Percentiles rank a stretch among this genome's conserved stretches.
phyloP scores from a whole-genome alignment of 2,888 invertebrate species.

The Tipula vernalis region DNA sequence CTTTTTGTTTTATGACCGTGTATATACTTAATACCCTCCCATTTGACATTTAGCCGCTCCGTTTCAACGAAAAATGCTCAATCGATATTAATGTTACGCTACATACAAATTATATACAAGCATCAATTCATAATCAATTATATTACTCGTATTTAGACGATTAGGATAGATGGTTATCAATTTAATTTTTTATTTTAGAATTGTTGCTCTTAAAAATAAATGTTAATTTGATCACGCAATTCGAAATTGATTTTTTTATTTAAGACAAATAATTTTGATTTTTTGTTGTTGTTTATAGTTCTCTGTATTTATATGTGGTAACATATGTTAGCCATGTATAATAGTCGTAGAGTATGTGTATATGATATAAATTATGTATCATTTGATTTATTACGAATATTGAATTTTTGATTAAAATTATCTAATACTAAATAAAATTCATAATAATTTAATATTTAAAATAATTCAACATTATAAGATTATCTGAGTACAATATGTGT shows the following conservation, averaged over 20 bases:
- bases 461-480: neutral
- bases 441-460: neutral
- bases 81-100: neutral
- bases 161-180: neutral
- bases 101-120: neutral
- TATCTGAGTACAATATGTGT: too few relatives aligned
- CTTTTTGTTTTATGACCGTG: neutral
- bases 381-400: neutral
- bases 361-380: neutral
- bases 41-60: neutral
- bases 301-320: neutral
- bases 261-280: neutral
- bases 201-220: neutral
- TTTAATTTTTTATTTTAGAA: neutral
- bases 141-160: neutral
- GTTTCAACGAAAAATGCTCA: neutral
- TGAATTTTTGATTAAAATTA: neutral
- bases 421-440: neutral
- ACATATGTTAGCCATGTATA: neutral
- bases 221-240: neutral
- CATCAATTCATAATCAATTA: neutral
- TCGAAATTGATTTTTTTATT: neutral
- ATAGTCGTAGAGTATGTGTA: neutral
- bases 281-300: neutral
- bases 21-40: neutral